Base-by-base conservation (phyloP, 2,888 invertebrate species). In the Heliconius erato region DNA sequence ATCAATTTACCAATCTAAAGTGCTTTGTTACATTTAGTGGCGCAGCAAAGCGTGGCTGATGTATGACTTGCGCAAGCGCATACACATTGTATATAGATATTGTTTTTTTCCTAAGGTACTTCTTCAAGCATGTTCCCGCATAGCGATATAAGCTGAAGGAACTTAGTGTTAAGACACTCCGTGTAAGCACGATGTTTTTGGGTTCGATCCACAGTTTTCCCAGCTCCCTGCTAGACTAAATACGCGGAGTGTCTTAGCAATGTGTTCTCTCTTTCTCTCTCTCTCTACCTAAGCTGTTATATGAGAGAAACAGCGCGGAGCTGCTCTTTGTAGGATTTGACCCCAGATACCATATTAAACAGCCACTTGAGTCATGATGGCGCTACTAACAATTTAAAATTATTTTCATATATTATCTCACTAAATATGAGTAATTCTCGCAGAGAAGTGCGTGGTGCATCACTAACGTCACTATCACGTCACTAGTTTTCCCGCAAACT, bases 11-110 rank as follows among this genome's bases (percentile, higher is more conserved):
- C 35, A 76, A 76, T 63, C 35, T 63, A 63, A 40, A 76, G 76
- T 26, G 44, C 63, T 81, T 77, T 40, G 81, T 71, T 81, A 81
- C 69, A 63, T 65, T 72, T 71, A 71, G 78, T 81, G 76, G 76
- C 63, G 69, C 81, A 81, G 77, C 63, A 71, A 72, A 72, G 81
- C 77, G 71, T 78, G 59, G 54, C 32, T 81, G 81, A 81, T 81
- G 63, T 78, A 78, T 63, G 72, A 40, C 63, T 79, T 69, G 78
- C 78, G 78, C 65, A 68, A 78, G 44, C 49, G 76, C 59, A 76
- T 76, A 44, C 44, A 72, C 72, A 16, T 44, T 14, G 19, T 23
- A 23, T 19, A 23, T 59, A 32, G 5, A 49, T 54, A 74, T 59
- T 63, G 63, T 11, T 63, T 63, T 63, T 63, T 63, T n/a, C 23